Base-by-base conservation (phyloP, 2,888 invertebrate genomes). In the Pterostichus madidus region DNA sequence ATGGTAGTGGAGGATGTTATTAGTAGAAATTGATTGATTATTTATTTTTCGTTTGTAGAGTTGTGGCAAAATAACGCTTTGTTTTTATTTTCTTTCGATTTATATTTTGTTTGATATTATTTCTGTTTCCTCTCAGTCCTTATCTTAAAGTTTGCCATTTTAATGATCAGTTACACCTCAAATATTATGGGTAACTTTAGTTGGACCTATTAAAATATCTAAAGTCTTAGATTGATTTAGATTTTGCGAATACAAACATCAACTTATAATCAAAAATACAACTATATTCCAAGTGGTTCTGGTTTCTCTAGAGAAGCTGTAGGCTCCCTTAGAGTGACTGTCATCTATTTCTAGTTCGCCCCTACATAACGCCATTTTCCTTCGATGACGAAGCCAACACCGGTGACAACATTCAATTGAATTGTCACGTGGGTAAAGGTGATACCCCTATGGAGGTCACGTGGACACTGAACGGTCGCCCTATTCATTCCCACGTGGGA, bases 281-380 rank as follows among this genome's bases (percentile, higher is more conserved):
- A 3, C 24, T 24, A 24, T 24, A 24, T 24, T 24, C 24, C 24
- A 3, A 24, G 1, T 24, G 3, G 24, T 24, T 24, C 24, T 1
- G 24, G 3, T 24, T 24, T 3, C 2, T 24, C 24, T 24, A 24
- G 3, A 24, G 3, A 24, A 24, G 3, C 2, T 24, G 3, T 24
- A 24, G 24, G 24, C 3, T 3, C 24, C 24, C 24, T 2, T 24
- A 3, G 24, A 24, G 5, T 39, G 8, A 39, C 8, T 39, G 5
- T 8, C 39, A 8, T 7, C 6, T 1, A 39, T 71, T 44, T 32
- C 15, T 90, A 93, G 93, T 92, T 89, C 91, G 92, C 88, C 93
- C 94, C 85, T 92, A 93, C 90, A 93, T 94, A 88, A 91, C 92
- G 86, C 93, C 93, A 76, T 93, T 93, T 88, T 90, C 90, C 87